Evolutionary conservation across 35 echinoderm and acorn worm genomes (phyloP).

Genomic region (Apostichopus parvimensis): DNA sequence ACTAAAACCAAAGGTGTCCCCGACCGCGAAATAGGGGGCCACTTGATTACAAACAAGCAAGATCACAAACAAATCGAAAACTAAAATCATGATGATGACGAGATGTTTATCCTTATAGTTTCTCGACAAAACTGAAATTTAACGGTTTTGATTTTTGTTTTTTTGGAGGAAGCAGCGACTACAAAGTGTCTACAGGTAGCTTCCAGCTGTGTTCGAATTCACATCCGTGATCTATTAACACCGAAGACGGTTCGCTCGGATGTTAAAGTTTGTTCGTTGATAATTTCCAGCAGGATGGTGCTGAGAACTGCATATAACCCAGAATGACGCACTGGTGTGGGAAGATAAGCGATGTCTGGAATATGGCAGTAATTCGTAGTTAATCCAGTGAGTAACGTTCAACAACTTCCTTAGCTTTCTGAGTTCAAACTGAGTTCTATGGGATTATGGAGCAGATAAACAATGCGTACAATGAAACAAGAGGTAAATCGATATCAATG

Average conservation of each 20-base stretch:
- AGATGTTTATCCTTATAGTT: not conserved
- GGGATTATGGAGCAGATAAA: too few relatives aligned
- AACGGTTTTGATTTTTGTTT: too few relatives aligned
- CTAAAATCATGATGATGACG: not conserved
- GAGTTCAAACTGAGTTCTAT: too few relatives aligned
- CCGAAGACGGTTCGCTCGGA: not conserved
- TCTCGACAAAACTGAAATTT: too few relatives aligned
- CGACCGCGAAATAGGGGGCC: conserved; percentile 23
- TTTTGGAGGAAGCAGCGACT: too few relatives aligned
- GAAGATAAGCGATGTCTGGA: not conserved
- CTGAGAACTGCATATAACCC: too few relatives aligned
- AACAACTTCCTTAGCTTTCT: not conserved
- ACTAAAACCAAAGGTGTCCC: conserved; percentile 43
- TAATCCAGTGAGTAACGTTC: not conserved
- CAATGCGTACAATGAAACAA: too few relatives aligned
- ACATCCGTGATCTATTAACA: too few relatives aligned
- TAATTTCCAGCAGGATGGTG: not conserved
- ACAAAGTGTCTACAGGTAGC: too few relatives aligned
- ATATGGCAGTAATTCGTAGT: not conserved
- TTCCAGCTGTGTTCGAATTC: too few relatives aligned
- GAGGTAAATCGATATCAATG: too few relatives aligned
- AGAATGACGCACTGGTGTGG: not conserved
- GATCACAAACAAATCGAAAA: not conserved
- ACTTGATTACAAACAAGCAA: conserved; percentile 25
- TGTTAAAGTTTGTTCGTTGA: not conserved